Percentiles rank a stretch among this genome's conserved stretches.
phyloP scores from a whole-genome alignment of 2,797 vertebrate species.

The Taeniopygia guttata region DNA sequence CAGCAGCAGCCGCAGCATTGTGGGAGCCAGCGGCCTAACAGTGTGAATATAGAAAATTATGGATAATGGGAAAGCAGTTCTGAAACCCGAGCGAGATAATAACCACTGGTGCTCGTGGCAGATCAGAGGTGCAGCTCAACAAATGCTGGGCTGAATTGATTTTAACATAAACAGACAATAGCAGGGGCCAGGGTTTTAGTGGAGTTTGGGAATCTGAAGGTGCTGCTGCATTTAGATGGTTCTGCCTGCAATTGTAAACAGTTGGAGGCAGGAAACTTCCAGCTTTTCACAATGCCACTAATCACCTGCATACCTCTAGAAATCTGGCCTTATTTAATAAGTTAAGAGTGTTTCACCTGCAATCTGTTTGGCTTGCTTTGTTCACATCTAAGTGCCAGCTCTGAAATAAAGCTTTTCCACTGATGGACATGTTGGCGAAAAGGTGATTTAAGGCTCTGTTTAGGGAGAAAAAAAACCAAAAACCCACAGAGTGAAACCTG shows the following conservation, averaged over 20 bases:
- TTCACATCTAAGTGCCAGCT: neutral
- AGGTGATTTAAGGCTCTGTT: neutral
- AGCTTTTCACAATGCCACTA: slow-evolving; percentile 1
- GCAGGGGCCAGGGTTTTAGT: neutral
- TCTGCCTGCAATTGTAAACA: neutral
- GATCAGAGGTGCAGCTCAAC: slow-evolving; percentile 48
- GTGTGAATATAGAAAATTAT: slow-evolving; percentile 55
- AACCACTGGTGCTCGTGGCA: neutral
- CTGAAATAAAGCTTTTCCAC: neutral
- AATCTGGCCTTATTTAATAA: neutral
- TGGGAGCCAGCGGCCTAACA: slow-evolving; percentile 23
- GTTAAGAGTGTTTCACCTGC: neutral
- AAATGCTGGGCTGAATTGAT: slow-evolving; percentile 46
- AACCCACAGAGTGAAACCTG: neutral
- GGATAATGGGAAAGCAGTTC: slow-evolving; percentile 61
- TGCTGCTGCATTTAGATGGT: neutral
- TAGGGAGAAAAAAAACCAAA: neutral
- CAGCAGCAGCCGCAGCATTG: neutral
- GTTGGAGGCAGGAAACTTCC: neutral
- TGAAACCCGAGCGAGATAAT: slow-evolving; percentile 53
- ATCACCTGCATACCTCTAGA: slow-evolving; percentile 8
- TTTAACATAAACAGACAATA: slow-evolving; percentile 55
- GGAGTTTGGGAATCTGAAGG: slow-evolving; percentile 13
- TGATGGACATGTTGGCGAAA: neutral
- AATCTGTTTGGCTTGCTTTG: neutral